These are phyloP conservation scores for Kryptolebias marmoratus DNA, from an alignment of 2,113 vertebrate genomes.

Conservation along the genomic window DNA sequence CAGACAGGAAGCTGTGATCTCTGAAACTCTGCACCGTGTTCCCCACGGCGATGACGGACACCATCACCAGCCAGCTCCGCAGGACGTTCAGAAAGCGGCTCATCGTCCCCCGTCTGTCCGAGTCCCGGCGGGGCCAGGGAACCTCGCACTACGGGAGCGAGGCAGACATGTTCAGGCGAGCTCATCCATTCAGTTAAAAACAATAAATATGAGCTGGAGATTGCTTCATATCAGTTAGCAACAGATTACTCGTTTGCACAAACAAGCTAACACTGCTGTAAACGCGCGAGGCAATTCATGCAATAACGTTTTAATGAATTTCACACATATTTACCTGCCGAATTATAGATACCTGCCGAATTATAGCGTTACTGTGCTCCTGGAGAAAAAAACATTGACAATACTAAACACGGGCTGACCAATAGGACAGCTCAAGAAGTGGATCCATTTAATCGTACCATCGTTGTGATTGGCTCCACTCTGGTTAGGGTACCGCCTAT, in stretches of 20 bases:
- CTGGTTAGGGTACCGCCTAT: constrained; percentile 6
- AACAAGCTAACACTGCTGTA: constrained; percentile 9
- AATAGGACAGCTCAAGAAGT: constrained; percentile 56
- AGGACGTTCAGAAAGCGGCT: constrained; percentile 91
- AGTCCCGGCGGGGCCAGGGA: not conserved
- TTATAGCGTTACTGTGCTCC: not conserved
- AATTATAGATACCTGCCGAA: constrained; percentile 42
- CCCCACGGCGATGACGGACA: constrained; percentile 90
- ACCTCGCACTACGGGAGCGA: not conserved
- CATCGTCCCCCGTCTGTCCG: constrained; percentile 74
- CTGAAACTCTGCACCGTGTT: constrained; percentile 95
- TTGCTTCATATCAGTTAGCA: not conserved
- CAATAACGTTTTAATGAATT: not conserved
- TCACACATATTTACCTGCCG: constrained; percentile 33
- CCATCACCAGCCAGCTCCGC: constrained; percentile 94
- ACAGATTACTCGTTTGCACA: constrained; percentile 1
- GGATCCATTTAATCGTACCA: constrained; percentile 60
- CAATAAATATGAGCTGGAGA: not conserved
- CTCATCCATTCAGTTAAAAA: not conserved
- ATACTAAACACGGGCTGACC: constrained; percentile 27
- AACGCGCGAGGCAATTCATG: not conserved
- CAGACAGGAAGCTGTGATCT: constrained; percentile 92
- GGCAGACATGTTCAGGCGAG: not conserved
- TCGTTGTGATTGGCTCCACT: constrained; percentile 48
- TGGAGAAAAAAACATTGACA: not conserved